Percentiles rank a stretch among this genome's conserved stretches.
These are phyloP conservation scores for Mythimna impura DNA, from an alignment of 2,888 invertebrate species.

Conservation along the genomic window DNA sequence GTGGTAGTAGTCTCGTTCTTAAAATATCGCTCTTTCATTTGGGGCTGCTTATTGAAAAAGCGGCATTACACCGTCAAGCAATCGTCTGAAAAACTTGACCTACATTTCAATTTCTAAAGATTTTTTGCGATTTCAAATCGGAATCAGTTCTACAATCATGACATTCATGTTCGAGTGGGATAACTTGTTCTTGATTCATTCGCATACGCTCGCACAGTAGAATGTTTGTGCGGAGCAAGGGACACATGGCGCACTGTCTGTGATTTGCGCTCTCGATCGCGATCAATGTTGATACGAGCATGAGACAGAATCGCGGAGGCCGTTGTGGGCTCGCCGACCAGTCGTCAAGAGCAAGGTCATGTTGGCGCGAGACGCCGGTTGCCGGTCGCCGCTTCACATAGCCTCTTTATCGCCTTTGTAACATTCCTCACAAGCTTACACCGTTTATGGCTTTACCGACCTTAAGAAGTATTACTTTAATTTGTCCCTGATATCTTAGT, in stretches of 20 bases:
- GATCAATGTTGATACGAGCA: constrained; percentile 58
- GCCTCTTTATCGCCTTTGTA: constrained; percentile 62
- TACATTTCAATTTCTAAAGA: constrained; percentile 6
- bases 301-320: constrained; percentile 71
- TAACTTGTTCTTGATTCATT: constrained; percentile 21
- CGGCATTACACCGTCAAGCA: not conserved
- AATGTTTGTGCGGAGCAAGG: constrained; percentile 30
- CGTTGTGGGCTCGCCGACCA: constrained; percentile 83
- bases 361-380: constrained; percentile 60
- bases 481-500: constrained; percentile 49
- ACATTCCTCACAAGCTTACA: constrained; percentile 64
- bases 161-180: constrained; percentile 30
- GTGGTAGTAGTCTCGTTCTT: constrained; percentile 3
- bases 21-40: not conserved
- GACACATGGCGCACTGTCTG: constrained; percentile 35
- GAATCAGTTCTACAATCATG: constrained; percentile 13
- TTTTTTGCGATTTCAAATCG: constrained; percentile 11
- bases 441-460: constrained; percentile 58
- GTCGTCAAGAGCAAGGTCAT: constrained; percentile 86
- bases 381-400: constrained; percentile 54
- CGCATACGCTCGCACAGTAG: constrained; percentile 4
- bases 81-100: constrained; percentile 17
- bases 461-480: constrained; percentile 57
- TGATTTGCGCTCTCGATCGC: constrained; percentile 53
- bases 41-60: not conserved